A percentile compares a stretch with the other conserved stretches of the same genome.
Evolutionary conservation across 2,113 vertebrate species (phyloP).

Genomic region (Nothoprocta pentlandii): DNA sequence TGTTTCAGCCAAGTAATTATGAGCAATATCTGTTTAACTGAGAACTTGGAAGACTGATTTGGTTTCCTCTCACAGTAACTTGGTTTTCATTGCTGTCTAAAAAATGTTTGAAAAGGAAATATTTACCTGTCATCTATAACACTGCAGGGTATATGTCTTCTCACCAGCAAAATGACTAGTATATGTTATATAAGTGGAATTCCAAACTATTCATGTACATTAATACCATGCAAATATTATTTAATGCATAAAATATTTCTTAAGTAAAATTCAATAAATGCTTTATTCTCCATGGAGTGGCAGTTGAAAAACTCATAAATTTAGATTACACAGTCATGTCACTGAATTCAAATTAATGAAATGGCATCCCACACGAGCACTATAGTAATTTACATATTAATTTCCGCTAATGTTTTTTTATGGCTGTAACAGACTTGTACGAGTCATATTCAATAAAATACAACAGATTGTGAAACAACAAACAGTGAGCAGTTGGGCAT

Average conservation of each 20-base stretch:
- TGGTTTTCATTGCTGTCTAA: neutral
- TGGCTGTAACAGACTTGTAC: slow-evolving; percentile 79
- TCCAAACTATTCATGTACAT: neutral
- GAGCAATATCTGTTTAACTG: slow-evolving; percentile 14
- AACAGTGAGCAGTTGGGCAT: slow-evolving; percentile 64
- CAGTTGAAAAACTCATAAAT: slow-evolving; percentile 80
- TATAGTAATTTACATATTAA: slow-evolving; percentile 86
- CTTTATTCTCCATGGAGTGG: slow-evolving; percentile 67
- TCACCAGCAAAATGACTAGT: neutral
- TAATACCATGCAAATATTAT: slow-evolving; percentile 25
- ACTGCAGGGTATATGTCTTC: neutral
- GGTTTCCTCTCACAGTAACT: neutral
- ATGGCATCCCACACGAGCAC: slow-evolving; percentile 74
- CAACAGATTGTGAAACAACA: slow-evolving; percentile 73
- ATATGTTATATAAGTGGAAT: neutral
- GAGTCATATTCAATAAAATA: slow-evolving; percentile 78
- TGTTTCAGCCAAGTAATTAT: slow-evolving; percentile 5
- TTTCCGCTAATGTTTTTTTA: slow-evolving; percentile 80
- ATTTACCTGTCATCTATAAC: neutral
- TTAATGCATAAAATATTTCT: slow-evolving; percentile 49
- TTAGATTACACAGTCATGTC: slow-evolving; percentile 84
- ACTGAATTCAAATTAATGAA: slow-evolving; percentile 84
- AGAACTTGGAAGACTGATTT: neutral
- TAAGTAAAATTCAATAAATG: slow-evolving; percentile 80
- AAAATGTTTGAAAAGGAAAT: slow-evolving; percentile 35